Evolutionary conservation across 2,888 invertebrate species (phyloP).

Genomic region (Lasioglossum figueresi): DNA sequence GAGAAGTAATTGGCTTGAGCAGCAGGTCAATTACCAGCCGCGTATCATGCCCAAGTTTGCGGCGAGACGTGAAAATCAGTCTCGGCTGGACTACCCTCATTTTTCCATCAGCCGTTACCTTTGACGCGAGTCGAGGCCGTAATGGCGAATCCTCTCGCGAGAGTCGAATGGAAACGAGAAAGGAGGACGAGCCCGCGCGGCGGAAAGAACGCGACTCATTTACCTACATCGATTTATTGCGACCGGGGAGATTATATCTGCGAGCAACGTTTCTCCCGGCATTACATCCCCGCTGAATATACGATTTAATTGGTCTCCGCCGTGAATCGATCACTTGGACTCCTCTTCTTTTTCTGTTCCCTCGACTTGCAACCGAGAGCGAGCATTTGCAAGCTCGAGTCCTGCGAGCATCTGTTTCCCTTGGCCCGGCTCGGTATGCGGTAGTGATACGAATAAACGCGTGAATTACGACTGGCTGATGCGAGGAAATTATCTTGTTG

Average conservation of each 20-base stretch:
- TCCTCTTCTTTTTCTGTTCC: constrained; percentile 23
- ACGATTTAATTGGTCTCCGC: constrained; percentile 68
- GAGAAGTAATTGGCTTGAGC: constrained; percentile 33
- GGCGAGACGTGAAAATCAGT: constrained; percentile 57
- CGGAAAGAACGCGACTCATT: constrained; percentile 72
- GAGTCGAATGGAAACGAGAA: constrained; percentile 67
- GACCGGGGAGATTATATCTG: constrained; percentile 64
- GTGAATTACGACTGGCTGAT: constrained; percentile 26
- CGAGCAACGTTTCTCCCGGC: constrained; percentile 51
- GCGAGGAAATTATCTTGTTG: constrained; percentile 43
- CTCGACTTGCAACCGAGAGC: not conserved
- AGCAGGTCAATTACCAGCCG: constrained; percentile 45
- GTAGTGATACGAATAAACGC: constrained; percentile 39
- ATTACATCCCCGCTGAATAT: constrained; percentile 60
- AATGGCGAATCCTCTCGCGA: constrained; percentile 33
- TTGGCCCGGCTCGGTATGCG: constrained; percentile 31
- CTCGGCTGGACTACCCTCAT: constrained; percentile 34
- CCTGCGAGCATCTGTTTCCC: constrained; percentile 19
- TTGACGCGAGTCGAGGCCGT: constrained; percentile 3
- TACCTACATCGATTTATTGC: constrained; percentile 76
- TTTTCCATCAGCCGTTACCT: constrained; percentile 30
- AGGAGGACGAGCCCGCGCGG: constrained; percentile 69
- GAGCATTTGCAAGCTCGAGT: constrained; percentile 7
- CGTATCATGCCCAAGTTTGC: not conserved
- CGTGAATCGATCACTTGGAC: constrained; percentile 62